Evolutionary conservation across 1,140 invertebrate species (phyloP), one percentile per base, ranked within the genome.

Genomic region (Proctacanthus coquilletti): DNA sequence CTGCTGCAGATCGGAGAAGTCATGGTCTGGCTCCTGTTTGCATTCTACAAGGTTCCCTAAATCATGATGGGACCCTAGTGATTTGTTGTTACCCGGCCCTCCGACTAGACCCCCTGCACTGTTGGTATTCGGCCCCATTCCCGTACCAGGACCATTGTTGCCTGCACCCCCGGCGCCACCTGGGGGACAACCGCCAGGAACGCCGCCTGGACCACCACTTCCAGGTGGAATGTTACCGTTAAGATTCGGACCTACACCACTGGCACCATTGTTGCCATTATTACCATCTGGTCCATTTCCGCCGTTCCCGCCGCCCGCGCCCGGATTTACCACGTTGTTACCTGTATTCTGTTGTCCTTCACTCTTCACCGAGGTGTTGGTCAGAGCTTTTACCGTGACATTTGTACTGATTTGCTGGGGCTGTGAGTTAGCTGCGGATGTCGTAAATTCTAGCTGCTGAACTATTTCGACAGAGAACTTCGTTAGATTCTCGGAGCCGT

Each of bases 381-480:
- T 78, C 37, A 86, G 66, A 1, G 85, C 80, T 53, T 87, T 89
- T 21, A 91, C 84, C 5, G 84, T 88, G n/a, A 91, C 84, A 63
- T 88, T 89, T 30, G 85, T 88, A 19, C 84, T 85, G 36, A 88
- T 88, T 53, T 85, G 84, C 49, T 87, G 84, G n/a, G 81, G 75
- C 48, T 83, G 80, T 5, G 80, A 80, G 53, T 80, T 80, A 18
- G 80, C 74, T 25, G 77, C 77, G 5, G 80, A 83, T 17, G 80
- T 81, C 18, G 82, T 86, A 50, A 89, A 89, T 48, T 86, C 83
- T 10, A 86, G 54, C 53, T 91, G 84, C 50, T 91, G 85, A 0
- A 85, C 84, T 38, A 91, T 91, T 62, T 91, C 84, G 13, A 91
- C 84, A 0, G 83, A 84, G 60, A 89, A 84, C 52, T 84, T 84